Evolutionary conservation across 2,888 invertebrate species (phyloP).

Genomic region (Anodontia alba): DNA sequence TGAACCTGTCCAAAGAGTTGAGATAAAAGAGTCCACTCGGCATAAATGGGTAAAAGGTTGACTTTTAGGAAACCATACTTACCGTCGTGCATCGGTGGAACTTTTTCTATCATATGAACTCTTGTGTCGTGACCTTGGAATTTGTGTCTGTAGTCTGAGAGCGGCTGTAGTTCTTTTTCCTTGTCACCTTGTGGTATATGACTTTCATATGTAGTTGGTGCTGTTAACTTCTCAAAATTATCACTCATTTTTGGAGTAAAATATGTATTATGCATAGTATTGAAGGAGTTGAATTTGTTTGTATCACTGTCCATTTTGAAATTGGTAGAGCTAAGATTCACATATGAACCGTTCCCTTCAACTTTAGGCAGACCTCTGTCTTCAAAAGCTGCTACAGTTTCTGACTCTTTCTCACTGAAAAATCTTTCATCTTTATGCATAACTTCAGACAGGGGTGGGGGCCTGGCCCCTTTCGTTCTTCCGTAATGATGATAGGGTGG

Average conservation of each 20-base stretch:
- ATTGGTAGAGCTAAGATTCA: conserved; percentile 77
- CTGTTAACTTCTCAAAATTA: conserved; percentile 46
- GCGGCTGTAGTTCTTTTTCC: conserved; percentile 75
- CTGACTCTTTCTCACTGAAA: conserved; percentile 77
- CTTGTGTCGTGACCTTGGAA: conserved; percentile 77
- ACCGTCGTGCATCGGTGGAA: conserved; percentile 78
- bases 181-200: conserved; percentile 79
- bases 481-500: conserved; percentile 68
- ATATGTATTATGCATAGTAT: conserved; percentile 77
- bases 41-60: too few species aligned
- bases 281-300: conserved; percentile 76
- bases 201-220: conserved; percentile 61
- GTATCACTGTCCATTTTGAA: conserved; percentile 82
- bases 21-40: too few species aligned
- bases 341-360: conserved; percentile 66
- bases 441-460: conserved; percentile 78
- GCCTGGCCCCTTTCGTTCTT: conserved; percentile 67
- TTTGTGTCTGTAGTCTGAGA: conserved; percentile 79
- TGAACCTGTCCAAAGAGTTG: too few species aligned
- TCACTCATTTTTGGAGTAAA: conserved; percentile 75
- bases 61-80: too few species aligned
- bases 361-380: conserved; percentile 69
- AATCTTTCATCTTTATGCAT: conserved; percentile 78
- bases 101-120: conserved; percentile 68
- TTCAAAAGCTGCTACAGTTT: conserved; percentile 75